Conservation (phyloP, 2,888 invertebrate genomes). For the Poecilus cupreus region DNA sequence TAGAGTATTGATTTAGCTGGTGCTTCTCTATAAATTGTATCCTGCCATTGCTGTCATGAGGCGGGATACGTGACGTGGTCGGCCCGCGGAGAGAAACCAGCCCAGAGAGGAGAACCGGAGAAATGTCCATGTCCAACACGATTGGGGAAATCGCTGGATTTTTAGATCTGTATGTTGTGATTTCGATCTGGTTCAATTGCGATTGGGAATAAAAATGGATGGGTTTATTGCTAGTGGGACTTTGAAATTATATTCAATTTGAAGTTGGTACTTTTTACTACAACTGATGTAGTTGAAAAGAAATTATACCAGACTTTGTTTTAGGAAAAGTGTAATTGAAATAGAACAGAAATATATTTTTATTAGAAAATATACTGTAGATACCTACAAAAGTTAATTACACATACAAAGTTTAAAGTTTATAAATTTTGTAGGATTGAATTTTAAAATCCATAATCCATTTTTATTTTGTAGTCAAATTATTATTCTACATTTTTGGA, state of each 20-base stretch:
- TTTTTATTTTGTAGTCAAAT: too few species aligned
- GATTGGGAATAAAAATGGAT: neutral
- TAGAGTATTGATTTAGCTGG: conserved; percentile 64
- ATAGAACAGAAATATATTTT: too few species aligned
- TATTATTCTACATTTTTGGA: too few species aligned
- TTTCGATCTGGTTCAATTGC: neutral
- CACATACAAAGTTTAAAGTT: too few species aligned
- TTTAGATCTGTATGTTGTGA: neutral
- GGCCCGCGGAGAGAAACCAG: neutral
- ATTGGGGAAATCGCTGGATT: neutral
- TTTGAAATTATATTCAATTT: neutral
- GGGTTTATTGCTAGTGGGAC: neutral
- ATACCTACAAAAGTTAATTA: too few species aligned
- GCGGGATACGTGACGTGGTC: conserved; percentile 59
- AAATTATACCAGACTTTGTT: too few species aligned
- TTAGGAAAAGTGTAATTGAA: too few species aligned
- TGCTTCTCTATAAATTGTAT: conserved; percentile 62
- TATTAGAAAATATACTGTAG: too few species aligned
- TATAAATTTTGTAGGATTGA: too few species aligned
- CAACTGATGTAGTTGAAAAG: too few species aligned
- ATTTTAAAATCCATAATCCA: too few species aligned
- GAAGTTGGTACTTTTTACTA: neutral
- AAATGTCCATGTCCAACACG: neutral
- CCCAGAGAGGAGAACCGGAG: neutral
- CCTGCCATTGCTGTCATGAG: conserved; percentile 61